Evolutionary conservation across 2,888 invertebrate species (phyloP).

Genomic region (Eumacrocentrus americanus): DNA sequence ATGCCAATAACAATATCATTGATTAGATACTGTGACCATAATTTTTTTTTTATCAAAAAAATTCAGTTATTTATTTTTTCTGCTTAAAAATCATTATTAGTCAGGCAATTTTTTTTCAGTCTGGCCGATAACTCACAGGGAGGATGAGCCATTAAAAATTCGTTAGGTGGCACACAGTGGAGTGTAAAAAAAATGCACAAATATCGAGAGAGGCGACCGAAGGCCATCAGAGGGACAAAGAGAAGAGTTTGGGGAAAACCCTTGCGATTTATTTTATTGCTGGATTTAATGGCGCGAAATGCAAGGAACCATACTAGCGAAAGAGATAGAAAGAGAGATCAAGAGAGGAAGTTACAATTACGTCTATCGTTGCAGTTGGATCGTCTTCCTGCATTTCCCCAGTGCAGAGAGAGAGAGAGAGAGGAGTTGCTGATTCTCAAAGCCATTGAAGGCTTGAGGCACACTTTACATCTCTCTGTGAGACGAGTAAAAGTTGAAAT

Average conservation of each 20-base stretch:
- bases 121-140: too few relatives aligned
- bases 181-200: slow-evolving; percentile 11
- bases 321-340: slow-evolving; percentile 34
- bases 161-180: too few relatives aligned
- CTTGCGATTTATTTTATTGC: slow-evolving; percentile 40
- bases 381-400: too few relatives aligned
- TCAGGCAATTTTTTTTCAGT: too few relatives aligned
- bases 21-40: too few relatives aligned
- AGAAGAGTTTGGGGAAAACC: slow-evolving; percentile 24
- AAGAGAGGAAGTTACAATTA: slow-evolving; percentile 38
- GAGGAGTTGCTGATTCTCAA: slow-evolving; percentile 22
- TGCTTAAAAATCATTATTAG: too few relatives aligned
- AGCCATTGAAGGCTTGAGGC: slow-evolving; percentile 1
- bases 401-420: too few relatives aligned
- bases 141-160: too few relatives aligned
- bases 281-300: slow-evolving; percentile 35
- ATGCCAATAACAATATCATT: too few relatives aligned
- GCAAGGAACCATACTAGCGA: too few relatives aligned
- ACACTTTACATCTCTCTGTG: neutral
- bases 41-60: too few relatives aligned
- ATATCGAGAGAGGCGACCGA: slow-evolving; percentile 29
- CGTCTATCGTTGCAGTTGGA: slow-evolving; percentile 6
- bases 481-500: slow-evolving; percentile 21
- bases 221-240: slow-evolving; percentile 18
- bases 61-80: too few relatives aligned